A percentile compares a stretch with the other conserved stretches of the same genome.
Conservation (phyloP, 2,888 invertebrate genomes). For the Trachelus troglodyta region DNA sequence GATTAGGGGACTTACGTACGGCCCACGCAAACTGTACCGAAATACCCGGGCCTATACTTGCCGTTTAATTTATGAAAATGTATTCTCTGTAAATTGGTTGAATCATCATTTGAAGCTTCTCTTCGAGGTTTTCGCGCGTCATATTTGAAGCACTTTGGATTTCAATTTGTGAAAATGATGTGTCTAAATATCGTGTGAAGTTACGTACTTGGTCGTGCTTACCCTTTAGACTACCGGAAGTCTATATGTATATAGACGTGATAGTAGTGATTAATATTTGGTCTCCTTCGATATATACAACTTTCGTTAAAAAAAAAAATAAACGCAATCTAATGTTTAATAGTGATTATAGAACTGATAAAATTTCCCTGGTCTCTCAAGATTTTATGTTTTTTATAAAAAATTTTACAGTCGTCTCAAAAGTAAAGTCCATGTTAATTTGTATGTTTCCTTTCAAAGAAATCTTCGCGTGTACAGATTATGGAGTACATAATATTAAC, state of each 20-base stretch:
- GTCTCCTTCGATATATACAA: no score
- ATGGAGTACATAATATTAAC: slow-evolving; percentile 39
- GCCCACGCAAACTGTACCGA: slow-evolving; percentile 15
- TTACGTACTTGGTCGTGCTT: background rate
- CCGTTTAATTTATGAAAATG: slow-evolving; percentile 46
- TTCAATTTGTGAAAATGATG: background rate
- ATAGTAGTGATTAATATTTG: no score
- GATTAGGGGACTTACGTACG: slow-evolving; percentile 30
- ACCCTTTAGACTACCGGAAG: no score
- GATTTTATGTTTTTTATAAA: background rate
- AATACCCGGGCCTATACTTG: slow-evolving; percentile 13
- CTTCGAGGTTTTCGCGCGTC: no score
- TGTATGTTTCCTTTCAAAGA: background rate
- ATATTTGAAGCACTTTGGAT: background rate
- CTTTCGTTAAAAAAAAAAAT: no score
- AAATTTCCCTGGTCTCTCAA: background rate
- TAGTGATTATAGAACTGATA: background rate
- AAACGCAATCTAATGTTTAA: no score
- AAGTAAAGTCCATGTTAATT: background rate
- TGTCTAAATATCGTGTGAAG: background rate
- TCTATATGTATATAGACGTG: no score
- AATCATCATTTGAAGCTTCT: slow-evolving; percentile 9
- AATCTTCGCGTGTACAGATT: background rate
- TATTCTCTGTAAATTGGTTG: slow-evolving; percentile 36
- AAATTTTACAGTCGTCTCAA: background rate